A percentile compares a stretch with the other conserved stretches of the same genome.
Conservation (phyloP, 2,888 invertebrate genomes). For the Biston betularia region DNA sequence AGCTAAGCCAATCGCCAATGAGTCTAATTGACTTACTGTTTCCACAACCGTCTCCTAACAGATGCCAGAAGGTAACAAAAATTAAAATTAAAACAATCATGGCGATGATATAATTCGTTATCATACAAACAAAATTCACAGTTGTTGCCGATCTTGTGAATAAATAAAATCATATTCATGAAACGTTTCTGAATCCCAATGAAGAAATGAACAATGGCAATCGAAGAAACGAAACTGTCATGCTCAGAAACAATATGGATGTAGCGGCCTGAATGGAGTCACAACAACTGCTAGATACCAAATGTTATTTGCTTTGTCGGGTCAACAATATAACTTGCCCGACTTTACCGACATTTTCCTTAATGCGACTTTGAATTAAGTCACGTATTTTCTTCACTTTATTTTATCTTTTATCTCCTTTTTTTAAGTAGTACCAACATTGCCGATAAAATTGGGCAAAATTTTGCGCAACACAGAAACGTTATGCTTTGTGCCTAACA, state of each 20-base stretch:
- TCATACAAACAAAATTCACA: constrained; percentile 50
- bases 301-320: constrained; percentile 15
- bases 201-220: constrained; percentile 38
- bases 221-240: constrained; percentile 41
- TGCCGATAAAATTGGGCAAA: constrained; percentile 19
- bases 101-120: constrained; percentile 69
- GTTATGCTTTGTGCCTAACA: constrained; percentile 5
- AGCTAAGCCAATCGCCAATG: constrained; percentile 83
- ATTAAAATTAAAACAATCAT: constrained; percentile 79
- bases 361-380: constrained; percentile 17
- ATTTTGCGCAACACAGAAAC: background rate
- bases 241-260: constrained; percentile 43
- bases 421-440: background rate
- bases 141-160: constrained; percentile 63
- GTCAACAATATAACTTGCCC: constrained; percentile 14
- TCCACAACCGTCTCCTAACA: constrained; percentile 86
- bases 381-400: constrained; percentile 6
- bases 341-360: constrained; percentile 19
- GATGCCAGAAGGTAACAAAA: constrained; percentile 85
- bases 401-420: constrained; percentile 8
- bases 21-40: constrained; percentile 83
- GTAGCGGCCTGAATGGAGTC: constrained; percentile 41
- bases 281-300: constrained; percentile 24
- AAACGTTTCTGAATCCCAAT: constrained; percentile 36
- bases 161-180: constrained; percentile 47